Conservation (phyloP, 2,113 vertebrate genomes). For the Jacana jacana region DNA sequence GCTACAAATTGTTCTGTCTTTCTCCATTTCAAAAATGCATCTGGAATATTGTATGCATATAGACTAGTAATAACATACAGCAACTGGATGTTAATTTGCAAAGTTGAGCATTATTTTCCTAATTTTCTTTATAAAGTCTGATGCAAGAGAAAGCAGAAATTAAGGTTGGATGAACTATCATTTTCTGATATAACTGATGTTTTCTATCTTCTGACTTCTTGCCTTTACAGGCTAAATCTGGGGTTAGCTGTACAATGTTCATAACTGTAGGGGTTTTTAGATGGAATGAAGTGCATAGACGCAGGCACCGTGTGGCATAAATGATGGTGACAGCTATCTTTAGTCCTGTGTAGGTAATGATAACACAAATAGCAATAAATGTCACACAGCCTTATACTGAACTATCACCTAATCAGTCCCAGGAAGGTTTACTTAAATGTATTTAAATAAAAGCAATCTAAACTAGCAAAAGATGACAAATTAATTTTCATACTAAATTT, state of each 20-base stretch:
- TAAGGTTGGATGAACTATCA: neutral
- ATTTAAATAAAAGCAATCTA: constrained; percentile 41
- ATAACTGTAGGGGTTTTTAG: neutral
- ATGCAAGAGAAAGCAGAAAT: neutral
- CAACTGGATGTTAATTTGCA: neutral
- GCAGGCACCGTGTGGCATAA: neutral
- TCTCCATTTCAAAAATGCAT: neutral
- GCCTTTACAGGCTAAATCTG: neutral
- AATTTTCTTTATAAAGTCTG: neutral
- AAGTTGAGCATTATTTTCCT: neutral
- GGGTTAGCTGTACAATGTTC: neutral
- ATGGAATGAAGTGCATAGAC: neutral
- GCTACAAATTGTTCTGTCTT: neutral
- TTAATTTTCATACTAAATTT: neutral
- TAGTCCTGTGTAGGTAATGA: constrained; percentile 18
- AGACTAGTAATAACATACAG: neutral
- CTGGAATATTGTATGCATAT: neutral
- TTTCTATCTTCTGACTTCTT: neutral
- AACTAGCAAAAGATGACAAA: constrained; percentile 44
- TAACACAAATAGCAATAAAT: constrained; percentile 63
- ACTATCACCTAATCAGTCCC: constrained; percentile 57
- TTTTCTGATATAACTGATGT: neutral
- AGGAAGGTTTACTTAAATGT: constrained; percentile 59
- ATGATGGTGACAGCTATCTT: constrained; percentile 52
- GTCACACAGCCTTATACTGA: constrained; percentile 31